Evolutionary conservation across 2,888 invertebrate species (phyloP).

Genomic region (Lycocerus yunnanus): DNA sequence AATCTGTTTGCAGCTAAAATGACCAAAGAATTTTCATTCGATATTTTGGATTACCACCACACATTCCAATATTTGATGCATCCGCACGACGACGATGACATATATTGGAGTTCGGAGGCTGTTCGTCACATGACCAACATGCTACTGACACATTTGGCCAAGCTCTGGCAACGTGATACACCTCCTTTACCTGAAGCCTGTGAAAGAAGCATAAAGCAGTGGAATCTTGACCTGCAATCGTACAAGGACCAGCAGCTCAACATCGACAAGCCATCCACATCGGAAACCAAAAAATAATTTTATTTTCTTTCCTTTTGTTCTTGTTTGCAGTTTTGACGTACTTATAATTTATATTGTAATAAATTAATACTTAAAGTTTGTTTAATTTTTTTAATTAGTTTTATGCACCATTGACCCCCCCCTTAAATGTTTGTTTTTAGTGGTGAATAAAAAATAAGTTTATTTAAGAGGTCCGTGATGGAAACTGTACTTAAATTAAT

Average conservation of each 20-base stretch:
- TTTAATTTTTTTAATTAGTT: no score
- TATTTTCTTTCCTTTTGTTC: no score
- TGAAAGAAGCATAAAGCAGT: not conserved
- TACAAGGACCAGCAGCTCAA: not conserved
- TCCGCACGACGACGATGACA: constrained; percentile 55
- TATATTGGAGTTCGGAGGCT: constrained; percentile 57
- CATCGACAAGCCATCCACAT: no score
- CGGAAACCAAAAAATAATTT: no score
- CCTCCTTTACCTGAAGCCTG: not conserved
- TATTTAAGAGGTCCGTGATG: no score
- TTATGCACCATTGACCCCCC: no score
- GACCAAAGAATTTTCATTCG: constrained; percentile 49
- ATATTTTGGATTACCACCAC: constrained; percentile 59
- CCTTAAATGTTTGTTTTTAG: no score
- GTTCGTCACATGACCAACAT: constrained; percentile 57
- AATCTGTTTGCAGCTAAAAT: constrained; percentile 55
- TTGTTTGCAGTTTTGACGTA: no score
- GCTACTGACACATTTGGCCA: constrained; percentile 52
- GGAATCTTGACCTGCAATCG: not conserved
- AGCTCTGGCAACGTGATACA: constrained; percentile 12
- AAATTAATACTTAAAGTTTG: no score
- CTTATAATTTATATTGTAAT: no score
- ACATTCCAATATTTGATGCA: constrained; percentile 55
- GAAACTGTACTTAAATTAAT: no score
- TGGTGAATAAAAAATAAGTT: no score